phyloP scores from a whole-genome alignment of 1,140 invertebrate species.

The Scaptomyza pallida region DNA sequence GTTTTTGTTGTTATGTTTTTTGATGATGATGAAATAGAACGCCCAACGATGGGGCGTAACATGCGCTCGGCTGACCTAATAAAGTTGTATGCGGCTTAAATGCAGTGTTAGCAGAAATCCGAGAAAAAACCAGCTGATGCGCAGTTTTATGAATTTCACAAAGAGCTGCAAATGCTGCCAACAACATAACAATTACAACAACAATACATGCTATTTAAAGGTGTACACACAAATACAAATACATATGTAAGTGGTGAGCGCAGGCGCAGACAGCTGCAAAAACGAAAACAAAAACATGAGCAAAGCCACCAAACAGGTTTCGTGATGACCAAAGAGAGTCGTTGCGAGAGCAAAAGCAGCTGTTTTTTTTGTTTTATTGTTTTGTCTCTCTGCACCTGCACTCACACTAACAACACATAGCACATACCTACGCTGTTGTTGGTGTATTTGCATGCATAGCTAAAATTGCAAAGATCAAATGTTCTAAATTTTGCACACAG shows the following conservation, averaged over 20 bases:
- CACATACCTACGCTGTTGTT: slow-evolving; percentile 6
- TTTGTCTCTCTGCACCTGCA: slow-evolving; percentile 41
- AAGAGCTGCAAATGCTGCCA: slow-evolving; percentile 66
- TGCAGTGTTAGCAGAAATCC: slow-evolving; percentile 57
- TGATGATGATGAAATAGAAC: slow-evolving; percentile 45
- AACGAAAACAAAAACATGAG: slow-evolving; percentile 72
- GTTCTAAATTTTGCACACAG: slow-evolving; percentile 34
- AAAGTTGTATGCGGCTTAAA: slow-evolving; percentile 50
- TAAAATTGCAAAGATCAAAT: slow-evolving; percentile 41
- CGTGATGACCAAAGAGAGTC: slow-evolving; percentile 1
- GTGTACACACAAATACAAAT: slow-evolving; percentile 20
- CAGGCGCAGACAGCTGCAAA: slow-evolving; percentile 69
- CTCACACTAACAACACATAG: slow-evolving; percentile 18
- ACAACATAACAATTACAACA: slow-evolving; percentile 40
- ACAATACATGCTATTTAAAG: slow-evolving; percentile 26
- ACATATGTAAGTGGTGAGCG: slow-evolving; percentile 19
- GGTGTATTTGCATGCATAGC: slow-evolving; percentile 24
- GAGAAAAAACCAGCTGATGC: slow-evolving; percentile 67
- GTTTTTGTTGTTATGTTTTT: slow-evolving; percentile 19
- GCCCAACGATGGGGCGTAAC: slow-evolving; percentile 26
- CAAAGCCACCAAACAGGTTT: slow-evolving; percentile 65
- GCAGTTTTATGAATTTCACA: slow-evolving; percentile 68
- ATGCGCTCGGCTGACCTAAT: slow-evolving; percentile 57
- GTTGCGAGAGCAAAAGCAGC: slow-evolving; percentile 8
- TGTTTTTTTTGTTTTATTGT: slow-evolving; percentile 8